A percentile compares a stretch with the other conserved stretches of the same genome.
phyloP scores from a whole-genome alignment of 35 echinoderm and acorn worm species.

The Acanthaster planci region DNA sequence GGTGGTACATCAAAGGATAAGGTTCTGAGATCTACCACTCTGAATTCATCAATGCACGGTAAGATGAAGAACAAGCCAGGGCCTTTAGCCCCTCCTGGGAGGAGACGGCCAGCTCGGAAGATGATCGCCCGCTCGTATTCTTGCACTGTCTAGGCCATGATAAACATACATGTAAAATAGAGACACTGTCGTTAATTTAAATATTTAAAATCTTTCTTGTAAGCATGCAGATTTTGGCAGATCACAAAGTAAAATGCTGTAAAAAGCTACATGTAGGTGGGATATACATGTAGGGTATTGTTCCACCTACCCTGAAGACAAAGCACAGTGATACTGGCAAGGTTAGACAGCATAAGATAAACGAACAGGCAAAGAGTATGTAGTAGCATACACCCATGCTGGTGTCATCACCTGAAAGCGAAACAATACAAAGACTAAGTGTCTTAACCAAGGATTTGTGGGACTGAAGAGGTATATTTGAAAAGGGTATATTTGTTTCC shows the following conservation, averaged over 20 bases:
- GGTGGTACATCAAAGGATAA: conserved; percentile 89
- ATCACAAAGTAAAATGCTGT: no score
- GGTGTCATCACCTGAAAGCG: neutral
- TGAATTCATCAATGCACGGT: conserved; percentile 81
- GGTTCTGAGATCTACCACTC: conserved; percentile 71
- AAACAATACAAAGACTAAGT: neutral
- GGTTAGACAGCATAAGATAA: neutral
- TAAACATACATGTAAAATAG: no score
- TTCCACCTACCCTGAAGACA: conserved; percentile 1
- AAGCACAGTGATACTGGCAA: conserved; percentile 14
- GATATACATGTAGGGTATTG: no score
- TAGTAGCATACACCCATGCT: conserved; percentile 5
- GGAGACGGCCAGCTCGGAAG: conserved; percentile 77
- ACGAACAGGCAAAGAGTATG: conserved; percentile 13
- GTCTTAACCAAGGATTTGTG: no score
- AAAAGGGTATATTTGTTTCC: no score
- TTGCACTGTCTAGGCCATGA: conserved; percentile 53
- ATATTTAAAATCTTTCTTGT: no score
- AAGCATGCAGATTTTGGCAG: no score
- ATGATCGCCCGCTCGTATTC: conserved; percentile 92
- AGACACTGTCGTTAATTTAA: no score
- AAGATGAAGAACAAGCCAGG: conserved; percentile 82
- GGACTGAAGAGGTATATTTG: no score
- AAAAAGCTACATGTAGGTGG: no score
- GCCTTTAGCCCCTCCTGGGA: conserved; percentile 81